Evolutionary conservation across 2,113 vertebrate genomes (phyloP), one percentile per base, ranked within the genome.

Genomic region (Gracilinanus agilis): DNA sequence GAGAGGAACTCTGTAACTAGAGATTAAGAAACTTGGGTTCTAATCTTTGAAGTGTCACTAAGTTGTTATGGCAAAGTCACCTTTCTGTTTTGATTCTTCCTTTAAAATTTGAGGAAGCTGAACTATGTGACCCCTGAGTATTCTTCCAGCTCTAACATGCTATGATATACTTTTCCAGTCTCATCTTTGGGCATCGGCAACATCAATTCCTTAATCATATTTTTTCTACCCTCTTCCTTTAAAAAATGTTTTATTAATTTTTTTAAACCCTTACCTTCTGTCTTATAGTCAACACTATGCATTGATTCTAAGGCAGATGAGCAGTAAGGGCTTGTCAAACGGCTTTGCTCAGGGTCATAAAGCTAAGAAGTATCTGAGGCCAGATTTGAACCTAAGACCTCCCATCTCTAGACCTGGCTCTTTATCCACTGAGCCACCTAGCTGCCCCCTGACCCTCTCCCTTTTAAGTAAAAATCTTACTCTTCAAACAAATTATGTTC

Each of bases 181-280:
- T 53, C 94, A 75, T 92, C 21, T 7, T 56, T 97, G 95, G 40
- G 53, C 23, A 89, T n/a, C 3, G 34, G 44, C 2, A 55, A 29
- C 3, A 16, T 91, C 44, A 0, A 29, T 61, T 93, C 24, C 90
- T 56, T 55, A 44, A 34, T 90, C 3, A 75, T 1, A 40, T 75
- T 55, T 16, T 89, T 94, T 92, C 23, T 44, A 75, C 1, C 49
- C 49, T 49, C 49, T 49, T 5, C 49, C 49, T 49, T 49, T 49
- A 49, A 49, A 49, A 49, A 49, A 3, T 49, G 2, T 49, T 49
- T 49, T 49, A 49, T 49, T 49, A 49, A 49, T 49, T 49, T 49
- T n/a, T 49, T 49, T 49, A 49, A 49, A 49, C 49, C 49, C 49
- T 49, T 49, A 49, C 49, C 49, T 49, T 49, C 49, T 49, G 49